Evolutionary conservation across 2,888 invertebrate genomes (phyloP), one percentile per base, ranked within the genome.

Genomic region (Dryobotodes eremita): DNA sequence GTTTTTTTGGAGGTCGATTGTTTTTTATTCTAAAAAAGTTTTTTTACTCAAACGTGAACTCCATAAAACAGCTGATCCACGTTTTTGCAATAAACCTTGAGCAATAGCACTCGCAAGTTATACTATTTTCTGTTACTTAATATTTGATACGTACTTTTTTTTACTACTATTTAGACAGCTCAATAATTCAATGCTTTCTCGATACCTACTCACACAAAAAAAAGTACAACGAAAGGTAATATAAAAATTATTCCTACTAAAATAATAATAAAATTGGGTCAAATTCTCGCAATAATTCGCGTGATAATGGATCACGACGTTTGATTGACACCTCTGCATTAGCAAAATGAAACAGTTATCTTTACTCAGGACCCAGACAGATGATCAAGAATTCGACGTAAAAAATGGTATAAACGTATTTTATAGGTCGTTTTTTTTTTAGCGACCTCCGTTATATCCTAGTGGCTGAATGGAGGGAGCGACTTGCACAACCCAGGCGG

Each of bases 281-380:
- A 55, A 87, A 69, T 87, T 75, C 61, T 7, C 48, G 71, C 53
- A 74, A 84, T 57, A 69, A 79, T 87, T 80, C 61, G 17, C 10
- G 15, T 71, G 73, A 76, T 81, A 85, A 88, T 85, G 88, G 88
- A 85, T 88, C 46, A 13, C 26, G 86, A 85, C 82, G 55, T 85
- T 88, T 85, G 87, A 84, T 81, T 88, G 88, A 88, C 82, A 88
- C 61, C 73, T 88, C 71, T 73, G 68, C 86, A 85, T 85, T 85
- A 88, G 65, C 71, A 36, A 88, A 88, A 88, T 85, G 59, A 80
- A 87, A 85, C 73, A 57, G 65, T 81, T 79, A 46, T 71, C 76
- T 69, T 68, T 80, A 26, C 42, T 62, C 62, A 75, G 31, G 55
- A 53, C 20, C 6, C 20, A 2, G 70, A 36, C 79, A 59, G 46